Conservation (phyloP, 2,797 vertebrate species). For the Remorina albescens region DNA sequence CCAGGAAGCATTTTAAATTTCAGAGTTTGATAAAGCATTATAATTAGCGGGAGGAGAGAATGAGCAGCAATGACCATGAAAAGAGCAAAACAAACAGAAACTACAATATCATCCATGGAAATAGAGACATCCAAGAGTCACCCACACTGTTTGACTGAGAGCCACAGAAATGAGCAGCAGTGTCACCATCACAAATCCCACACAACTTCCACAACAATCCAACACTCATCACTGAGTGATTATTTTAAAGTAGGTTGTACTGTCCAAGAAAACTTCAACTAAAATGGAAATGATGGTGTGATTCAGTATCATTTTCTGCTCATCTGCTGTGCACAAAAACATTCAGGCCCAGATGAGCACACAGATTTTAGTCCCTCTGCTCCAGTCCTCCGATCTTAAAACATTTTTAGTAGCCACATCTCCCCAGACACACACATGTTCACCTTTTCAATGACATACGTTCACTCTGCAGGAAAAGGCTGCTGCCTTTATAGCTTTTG, state of each 20-base stretch:
- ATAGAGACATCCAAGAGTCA: constrained; percentile 11
- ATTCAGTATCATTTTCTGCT: neutral
- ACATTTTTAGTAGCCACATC: neutral
- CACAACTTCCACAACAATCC: too few relatives aligned
- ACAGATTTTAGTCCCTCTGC: neutral
- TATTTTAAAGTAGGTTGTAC: neutral
- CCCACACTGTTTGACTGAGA: constrained; percentile 30
- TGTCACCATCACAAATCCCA: constrained; percentile 20
- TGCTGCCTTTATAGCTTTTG: neutral
- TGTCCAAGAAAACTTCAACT: neutral
- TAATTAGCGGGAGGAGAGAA: neutral
- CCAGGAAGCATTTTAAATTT: neutral
- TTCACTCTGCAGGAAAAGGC: neutral
- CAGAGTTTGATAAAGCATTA: neutral
- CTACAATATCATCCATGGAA: constrained; percentile 9
- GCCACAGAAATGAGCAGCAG: constrained; percentile 8
- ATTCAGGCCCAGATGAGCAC: neutral
- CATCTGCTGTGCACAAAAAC: neutral
- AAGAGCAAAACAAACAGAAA: constrained; percentile 21
- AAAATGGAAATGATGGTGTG: neutral
- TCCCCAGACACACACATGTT: neutral
- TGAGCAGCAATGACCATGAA: constrained; percentile 10
- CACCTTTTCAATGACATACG: neutral
- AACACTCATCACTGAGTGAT: neutral
- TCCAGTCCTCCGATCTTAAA: neutral